Evolutionary conservation across 2,888 invertebrate genomes (phyloP).

Genomic region (Orthosia incerta): DNA sequence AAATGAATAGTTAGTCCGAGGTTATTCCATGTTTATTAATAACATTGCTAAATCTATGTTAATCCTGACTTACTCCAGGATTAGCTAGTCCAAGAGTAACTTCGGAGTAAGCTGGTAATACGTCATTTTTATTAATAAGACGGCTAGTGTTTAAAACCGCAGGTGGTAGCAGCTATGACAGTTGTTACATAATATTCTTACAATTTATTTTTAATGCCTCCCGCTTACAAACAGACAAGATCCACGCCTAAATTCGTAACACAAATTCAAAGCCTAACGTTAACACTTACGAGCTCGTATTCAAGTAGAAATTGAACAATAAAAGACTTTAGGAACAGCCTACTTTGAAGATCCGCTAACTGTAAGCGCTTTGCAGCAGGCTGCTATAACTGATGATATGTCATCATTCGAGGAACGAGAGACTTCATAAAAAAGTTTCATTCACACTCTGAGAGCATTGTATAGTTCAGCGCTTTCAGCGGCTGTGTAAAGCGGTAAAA

Average conservation of each 20-base stretch:
- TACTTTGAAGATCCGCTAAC: slow-evolving; percentile 46
- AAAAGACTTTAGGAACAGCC: slow-evolving; percentile 35
- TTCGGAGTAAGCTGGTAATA: too few species aligned
- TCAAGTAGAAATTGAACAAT: slow-evolving; percentile 50
- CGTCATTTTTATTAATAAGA: too few species aligned
- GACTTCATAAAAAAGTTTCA: slow-evolving; percentile 56
- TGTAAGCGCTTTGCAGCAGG: slow-evolving; percentile 49
- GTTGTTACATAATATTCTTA: too few species aligned
- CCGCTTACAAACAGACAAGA: background rate
- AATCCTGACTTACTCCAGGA: too few species aligned
- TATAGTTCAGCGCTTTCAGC: slow-evolving; percentile 44
- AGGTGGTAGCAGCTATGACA: too few species aligned
- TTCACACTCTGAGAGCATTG: slow-evolving; percentile 9
- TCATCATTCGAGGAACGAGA: slow-evolving; percentile 49
- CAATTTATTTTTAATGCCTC: background rate
- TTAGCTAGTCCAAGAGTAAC: too few species aligned
- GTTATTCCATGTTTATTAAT: too few species aligned
- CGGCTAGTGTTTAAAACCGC: too few species aligned
- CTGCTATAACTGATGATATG: slow-evolving; percentile 45
- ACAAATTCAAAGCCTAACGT: slow-evolving; percentile 38
- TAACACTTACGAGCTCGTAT: slow-evolving; percentile 42
- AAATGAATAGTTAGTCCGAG: too few species aligned
- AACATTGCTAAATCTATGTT: too few species aligned
- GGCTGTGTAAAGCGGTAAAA: background rate
- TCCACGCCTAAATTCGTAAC: slow-evolving; percentile 1